These are phyloP conservation scores for Phorcus lineatus DNA, from an alignment of 2,888 invertebrate species.

Conservation along the genomic window DNA sequence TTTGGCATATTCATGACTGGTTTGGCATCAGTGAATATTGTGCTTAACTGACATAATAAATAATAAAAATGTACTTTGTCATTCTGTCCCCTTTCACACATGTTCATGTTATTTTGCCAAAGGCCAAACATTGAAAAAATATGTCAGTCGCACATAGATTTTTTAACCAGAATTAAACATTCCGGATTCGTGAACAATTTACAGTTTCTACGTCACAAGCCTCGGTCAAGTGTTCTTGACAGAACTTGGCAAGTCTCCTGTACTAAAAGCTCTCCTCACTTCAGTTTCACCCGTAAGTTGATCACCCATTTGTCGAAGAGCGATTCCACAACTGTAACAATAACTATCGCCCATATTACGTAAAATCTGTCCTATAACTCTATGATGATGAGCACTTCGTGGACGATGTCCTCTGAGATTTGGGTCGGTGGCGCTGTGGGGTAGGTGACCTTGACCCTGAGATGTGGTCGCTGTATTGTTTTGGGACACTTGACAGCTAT, in stretches of 20 bases:
- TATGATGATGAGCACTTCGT: constrained; percentile 33
- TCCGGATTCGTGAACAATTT: neutral
- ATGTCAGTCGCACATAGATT: no score
- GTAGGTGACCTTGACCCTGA: neutral
- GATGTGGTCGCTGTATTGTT: neutral
- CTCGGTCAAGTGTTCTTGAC: neutral
- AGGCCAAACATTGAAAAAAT: no score
- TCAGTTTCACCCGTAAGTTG: constrained; percentile 37
- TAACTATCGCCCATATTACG: constrained; percentile 57
- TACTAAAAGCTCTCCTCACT: constrained; percentile 32
- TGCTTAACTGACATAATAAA: no score
- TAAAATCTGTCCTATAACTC: constrained; percentile 52
- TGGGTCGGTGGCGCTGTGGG: neutral
- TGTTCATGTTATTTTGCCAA: no score
- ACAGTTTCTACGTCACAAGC: neutral
- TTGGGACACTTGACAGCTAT: neutral
- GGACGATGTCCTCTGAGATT: constrained; percentile 26
- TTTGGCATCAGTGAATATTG: no score
- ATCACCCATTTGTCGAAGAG: constrained; percentile 56
- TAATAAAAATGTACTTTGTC: no score
- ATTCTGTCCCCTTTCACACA: no score
- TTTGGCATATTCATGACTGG: no score
- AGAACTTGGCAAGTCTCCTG: constrained; percentile 22
- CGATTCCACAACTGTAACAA: constrained; percentile 51
- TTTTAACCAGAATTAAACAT: no score